These are phyloP conservation scores for Ophion costatus DNA, from an alignment of 2,888 invertebrate genomes.

Conservation along the genomic window DNA sequence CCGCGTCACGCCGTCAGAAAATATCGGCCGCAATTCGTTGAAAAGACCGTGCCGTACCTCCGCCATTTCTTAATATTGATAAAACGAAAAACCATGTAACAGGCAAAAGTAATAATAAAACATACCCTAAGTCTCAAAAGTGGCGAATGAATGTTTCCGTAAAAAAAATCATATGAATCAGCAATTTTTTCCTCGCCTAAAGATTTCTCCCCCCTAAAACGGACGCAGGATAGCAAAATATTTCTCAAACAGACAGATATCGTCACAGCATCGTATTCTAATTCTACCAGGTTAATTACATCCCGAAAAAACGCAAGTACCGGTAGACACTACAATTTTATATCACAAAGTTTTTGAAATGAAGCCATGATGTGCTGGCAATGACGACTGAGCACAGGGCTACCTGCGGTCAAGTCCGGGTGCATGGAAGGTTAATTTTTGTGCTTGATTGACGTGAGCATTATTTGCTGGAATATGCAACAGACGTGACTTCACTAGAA, in stretches of 20 bases:
- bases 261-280: background rate
- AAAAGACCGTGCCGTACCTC: no score
- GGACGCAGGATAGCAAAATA: no score
- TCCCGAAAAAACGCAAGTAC: background rate
- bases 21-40: no score
- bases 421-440: background rate
- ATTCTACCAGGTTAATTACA: background rate
- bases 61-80: no score
- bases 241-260: background rate
- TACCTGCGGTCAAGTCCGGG: background rate
- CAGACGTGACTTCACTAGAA: background rate
- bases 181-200: no score
- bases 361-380: background rate
- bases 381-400: background rate
- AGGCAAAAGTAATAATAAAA: no score
- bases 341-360: background rate
- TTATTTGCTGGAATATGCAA: conserved; percentile 17
- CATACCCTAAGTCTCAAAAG: no score
- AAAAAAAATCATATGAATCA: no score
- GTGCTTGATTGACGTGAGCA: conserved; percentile 1
- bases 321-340: background rate
- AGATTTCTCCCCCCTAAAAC: no score
- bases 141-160: no score
- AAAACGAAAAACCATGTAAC: no score
- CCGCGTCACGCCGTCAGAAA: no score